These are phyloP conservation scores for Pseudopleuronectes americanus DNA, from an alignment of 2,797 vertebrate species.

Conservation along the genomic window DNA sequence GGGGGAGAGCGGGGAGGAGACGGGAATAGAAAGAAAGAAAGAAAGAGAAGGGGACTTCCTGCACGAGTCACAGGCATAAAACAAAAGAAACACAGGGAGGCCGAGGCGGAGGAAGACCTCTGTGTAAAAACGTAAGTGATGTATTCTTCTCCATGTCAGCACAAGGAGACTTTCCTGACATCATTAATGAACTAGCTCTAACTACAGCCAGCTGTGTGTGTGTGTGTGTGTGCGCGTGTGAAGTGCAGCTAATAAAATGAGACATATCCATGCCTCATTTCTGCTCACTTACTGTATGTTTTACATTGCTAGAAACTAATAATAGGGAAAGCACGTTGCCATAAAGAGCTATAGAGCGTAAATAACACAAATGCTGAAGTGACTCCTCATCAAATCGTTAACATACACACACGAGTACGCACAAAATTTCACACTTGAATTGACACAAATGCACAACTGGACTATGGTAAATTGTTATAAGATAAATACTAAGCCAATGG, in stretches of 20 bases:
- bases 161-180: slow-evolving; percentile 77
- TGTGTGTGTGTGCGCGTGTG: slow-evolving; percentile 76
- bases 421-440: not conserved
- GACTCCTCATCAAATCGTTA: slow-evolving; percentile 89
- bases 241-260: slow-evolving; percentile 91
- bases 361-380: slow-evolving; percentile 95
- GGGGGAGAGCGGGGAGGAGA: slow-evolving; percentile 37
- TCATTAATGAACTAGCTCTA: slow-evolving; percentile 87
- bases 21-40: slow-evolving; percentile 28
- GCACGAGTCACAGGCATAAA: slow-evolving; percentile 49
- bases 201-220: slow-evolving; percentile 87
- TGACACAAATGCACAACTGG: slow-evolving; percentile 70
- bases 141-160: slow-evolving; percentile 63
- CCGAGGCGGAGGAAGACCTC: slow-evolving; percentile 30
- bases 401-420: not conserved
- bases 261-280: slow-evolving; percentile 94
- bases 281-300: slow-evolving; percentile 92
- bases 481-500: not conserved
- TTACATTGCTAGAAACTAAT: slow-evolving; percentile 97
- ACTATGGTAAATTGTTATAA: slow-evolving; percentile 80
- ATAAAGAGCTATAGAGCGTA: slow-evolving; percentile 93
- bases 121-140: slow-evolving; percentile 68
- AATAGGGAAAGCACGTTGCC: slow-evolving; percentile 91
- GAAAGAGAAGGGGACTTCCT: slow-evolving; percentile 53
- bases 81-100: slow-evolving; percentile 30